Conservation (phyloP, 2,113 vertebrate genomes). For the Pluvialis apricaria region DNA sequence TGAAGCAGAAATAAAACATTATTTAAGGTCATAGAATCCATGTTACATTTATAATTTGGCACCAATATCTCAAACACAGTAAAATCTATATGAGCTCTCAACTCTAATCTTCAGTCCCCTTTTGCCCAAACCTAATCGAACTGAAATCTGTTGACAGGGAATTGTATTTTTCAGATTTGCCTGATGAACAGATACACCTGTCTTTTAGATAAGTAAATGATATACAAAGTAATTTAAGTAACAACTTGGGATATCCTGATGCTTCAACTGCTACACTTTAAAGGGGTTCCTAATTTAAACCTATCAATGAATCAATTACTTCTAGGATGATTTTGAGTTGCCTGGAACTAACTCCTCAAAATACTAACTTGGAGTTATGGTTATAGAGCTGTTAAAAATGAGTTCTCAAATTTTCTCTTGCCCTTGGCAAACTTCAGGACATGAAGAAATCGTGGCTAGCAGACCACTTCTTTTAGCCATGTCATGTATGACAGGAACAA, state of each 20-base stretch:
- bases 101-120: not conserved
- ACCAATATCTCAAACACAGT: not conserved
- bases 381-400: not conserved
- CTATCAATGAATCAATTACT: not conserved
- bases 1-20: not conserved
- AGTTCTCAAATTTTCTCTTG: not conserved
- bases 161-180: not conserved
- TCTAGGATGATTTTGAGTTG: not conserved
- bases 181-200: not conserved
- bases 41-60: not conserved
- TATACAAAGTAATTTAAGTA: not conserved
- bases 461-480: not conserved
- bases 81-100: not conserved
- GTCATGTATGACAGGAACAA: not conserved
- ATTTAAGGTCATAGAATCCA: not conserved
- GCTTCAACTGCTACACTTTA: not conserved
- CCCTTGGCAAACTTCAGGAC: not conserved
- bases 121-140: not conserved
- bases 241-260: not conserved
- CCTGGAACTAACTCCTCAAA: not conserved
- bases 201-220: not conserved
- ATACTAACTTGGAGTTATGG: not conserved
- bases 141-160: not conserved
- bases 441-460: not conserved
- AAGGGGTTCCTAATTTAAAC: not conserved